Conservation (phyloP, 2,888 invertebrate genomes). For the Tillus elongatus region DNA sequence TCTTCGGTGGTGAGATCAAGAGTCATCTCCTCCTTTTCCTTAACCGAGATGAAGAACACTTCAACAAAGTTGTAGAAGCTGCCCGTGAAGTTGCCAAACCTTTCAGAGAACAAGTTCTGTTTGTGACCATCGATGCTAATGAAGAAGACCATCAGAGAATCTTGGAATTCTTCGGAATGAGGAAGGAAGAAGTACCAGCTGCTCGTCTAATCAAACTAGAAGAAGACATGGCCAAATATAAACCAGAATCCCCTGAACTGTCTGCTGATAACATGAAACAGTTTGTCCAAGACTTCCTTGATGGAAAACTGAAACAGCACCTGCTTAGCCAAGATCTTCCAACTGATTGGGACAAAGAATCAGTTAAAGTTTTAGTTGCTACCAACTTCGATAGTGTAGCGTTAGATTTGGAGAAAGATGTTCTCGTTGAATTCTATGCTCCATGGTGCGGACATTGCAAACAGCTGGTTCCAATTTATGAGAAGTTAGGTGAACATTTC, state of each 20-base stretch:
- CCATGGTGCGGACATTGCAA: constrained; percentile 99
- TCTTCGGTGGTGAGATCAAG: constrained; percentile 97
- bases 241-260: constrained; percentile 70
- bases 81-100: constrained; percentile 78
- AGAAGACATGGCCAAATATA: constrained; percentile 97
- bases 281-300: constrained; percentile 85
- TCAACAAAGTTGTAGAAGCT: constrained; percentile 66
- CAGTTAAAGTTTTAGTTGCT: constrained; percentile 88
- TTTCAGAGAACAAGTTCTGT: constrained; percentile 86
- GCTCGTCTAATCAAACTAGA: constrained; percentile 89
- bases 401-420: constrained; percentile 76
- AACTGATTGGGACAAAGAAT: constrained; percentile 92
- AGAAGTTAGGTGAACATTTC: constrained; percentile 80
- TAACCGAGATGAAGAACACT: constrained; percentile 80
- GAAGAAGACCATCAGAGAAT: constrained; percentile 95
- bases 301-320: constrained; percentile 90
- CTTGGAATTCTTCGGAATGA: constrained; percentile 94
- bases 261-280: constrained; percentile 57
- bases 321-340: constrained; percentile 89
- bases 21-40: constrained; percentile 93
- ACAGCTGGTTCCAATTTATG: constrained; percentile 93
- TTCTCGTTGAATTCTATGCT: constrained; percentile 98
- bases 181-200: constrained; percentile 83
- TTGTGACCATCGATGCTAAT: constrained; percentile 91
- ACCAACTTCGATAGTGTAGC: constrained; percentile 94